Evolutionary conservation across 2,113 vertebrate species (phyloP), one percentile per base, ranked within the genome.

Genomic region (Carollia perspicillata): DNA sequence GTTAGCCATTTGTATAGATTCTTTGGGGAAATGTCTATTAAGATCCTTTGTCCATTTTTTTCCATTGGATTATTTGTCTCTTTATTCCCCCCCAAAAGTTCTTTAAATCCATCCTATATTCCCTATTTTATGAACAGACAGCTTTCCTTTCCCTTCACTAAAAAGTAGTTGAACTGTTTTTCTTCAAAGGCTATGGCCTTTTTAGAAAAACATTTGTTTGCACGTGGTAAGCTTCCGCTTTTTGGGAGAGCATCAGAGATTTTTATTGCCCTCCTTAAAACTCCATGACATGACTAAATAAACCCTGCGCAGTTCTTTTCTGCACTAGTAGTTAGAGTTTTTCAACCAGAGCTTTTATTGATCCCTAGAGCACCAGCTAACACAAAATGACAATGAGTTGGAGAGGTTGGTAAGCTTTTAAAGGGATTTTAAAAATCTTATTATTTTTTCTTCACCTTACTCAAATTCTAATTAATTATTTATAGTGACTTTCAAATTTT

Each of bases 271-370:
- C 95, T 94, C 85, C 65, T 93, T 81, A 89, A 93, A 84, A 1
- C 85, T 89, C 65, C 42, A 77, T 69, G 78, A 94, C 81, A 93
- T 75, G 85, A 96, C 88, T 89, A 93, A 97, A 93, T 96, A 96
- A 97, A 95, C 83, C 37, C 0, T 37, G 86, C n/a, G 93, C 93
- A 74, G 83, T 93, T 96, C 78, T 93, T 69, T 93, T 97, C 85
- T 97, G 93, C 81, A 65, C 85, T 97, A 90, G 94, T 94, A 95
- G 77, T 88, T 90, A 93, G 74, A 96, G 16, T 83, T 94, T 96
- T 94, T 79, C 93, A 96, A 93, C 53, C 26, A 71, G 81, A 95
- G n/a, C 53, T 87, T 94, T 95, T 94, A 94, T 93, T 80, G 49
- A 26, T 86, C 89, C 68, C 89, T 58, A 42, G 8, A 74, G 93